phyloP scores from a whole-genome alignment of 2,797 vertebrate species.

The Pteronotus mesoamericanus region DNA sequence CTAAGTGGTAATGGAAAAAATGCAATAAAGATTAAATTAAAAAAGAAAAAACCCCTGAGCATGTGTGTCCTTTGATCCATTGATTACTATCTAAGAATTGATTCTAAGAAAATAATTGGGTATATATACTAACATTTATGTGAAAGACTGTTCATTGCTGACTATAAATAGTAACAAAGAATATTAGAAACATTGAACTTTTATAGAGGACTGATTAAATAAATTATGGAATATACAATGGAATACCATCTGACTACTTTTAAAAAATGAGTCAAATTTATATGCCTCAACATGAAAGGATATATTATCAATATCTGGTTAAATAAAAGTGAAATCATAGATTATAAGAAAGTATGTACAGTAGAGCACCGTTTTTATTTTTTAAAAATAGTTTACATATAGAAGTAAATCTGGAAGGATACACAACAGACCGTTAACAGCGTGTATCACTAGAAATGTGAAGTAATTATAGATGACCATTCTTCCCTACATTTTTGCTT shows the following conservation, averaged over 20 bases:
- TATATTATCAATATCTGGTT: not conserved
- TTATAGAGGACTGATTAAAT: not conserved
- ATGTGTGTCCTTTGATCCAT: not conserved
- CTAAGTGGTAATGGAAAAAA: too few relatives aligned
- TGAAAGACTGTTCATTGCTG: not conserved
- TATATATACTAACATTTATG: not conserved
- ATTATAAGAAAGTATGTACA: not conserved
- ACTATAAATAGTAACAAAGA: not conserved
- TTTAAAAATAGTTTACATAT: not conserved
- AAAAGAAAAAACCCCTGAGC: not conserved
- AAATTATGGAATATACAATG: not conserved
- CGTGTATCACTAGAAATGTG: not conserved
- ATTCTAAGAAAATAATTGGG: not conserved
- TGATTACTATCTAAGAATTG: not conserved
- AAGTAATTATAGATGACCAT: not conserved
- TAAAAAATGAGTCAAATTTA: not conserved
- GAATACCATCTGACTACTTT: not conserved
- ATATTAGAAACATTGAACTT: not conserved
- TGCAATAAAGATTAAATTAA: not conserved
- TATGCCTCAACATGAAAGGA: not conserved
- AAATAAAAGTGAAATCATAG: slow-evolving; percentile 1
- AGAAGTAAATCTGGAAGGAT: not conserved
- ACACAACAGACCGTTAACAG: not conserved
- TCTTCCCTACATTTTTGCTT: not conserved
- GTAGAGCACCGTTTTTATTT: not conserved